Evolutionary conservation across 1,140 invertebrate genomes (phyloP), one percentile per base, ranked within the genome.

Genomic region (Nasonia longicornis): DNA sequence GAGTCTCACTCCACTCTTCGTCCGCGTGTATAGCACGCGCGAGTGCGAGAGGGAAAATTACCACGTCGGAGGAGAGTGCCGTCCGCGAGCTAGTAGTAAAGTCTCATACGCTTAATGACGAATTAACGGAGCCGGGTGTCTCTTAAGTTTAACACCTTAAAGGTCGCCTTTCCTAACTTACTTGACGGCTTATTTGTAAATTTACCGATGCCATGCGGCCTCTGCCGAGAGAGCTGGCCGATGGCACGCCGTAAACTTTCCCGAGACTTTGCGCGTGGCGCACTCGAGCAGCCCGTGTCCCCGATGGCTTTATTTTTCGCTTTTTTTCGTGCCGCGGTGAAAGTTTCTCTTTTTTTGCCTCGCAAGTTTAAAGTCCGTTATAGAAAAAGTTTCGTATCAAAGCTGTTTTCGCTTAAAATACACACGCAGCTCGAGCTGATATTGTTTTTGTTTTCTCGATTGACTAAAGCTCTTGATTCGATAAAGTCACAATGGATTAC

Each of bases 51-150:
- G 26, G 76, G 72, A 76, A 76, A 80, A 80, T 80, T 80, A 80
- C 66, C 4, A 35, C 38, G 64, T 29, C 35, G 16, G 26, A 52
- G 31, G 20, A 22, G 35, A 26, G 75, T 48, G 35, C 74, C 29
- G 20, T 35, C 35, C 20, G 70, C 35, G 70, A 58, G 20, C 52
- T 16, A 16, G 16, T 58, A 81, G 14, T 81, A 83, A 81, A 83
- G 69, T 79, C 79, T 81, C 72, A 77, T 81, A 83, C 83, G 69
- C 48, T 81, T 81, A 83, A 83, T 81, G 83, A 79, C 79, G 42
- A 83, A 81, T 79, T 81, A 81, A 83, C 79, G 74, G 45, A 75
- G 58, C 26, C 63, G 31, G 31, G 35, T 78, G 58, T 78, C 45
- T 79, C 64, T 74, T 74, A 58, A 67, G 71, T 72, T 82, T 79